phyloP scores from a whole-genome alignment of 2,888 invertebrate species.

The Synanthedon tipuliformis region DNA sequence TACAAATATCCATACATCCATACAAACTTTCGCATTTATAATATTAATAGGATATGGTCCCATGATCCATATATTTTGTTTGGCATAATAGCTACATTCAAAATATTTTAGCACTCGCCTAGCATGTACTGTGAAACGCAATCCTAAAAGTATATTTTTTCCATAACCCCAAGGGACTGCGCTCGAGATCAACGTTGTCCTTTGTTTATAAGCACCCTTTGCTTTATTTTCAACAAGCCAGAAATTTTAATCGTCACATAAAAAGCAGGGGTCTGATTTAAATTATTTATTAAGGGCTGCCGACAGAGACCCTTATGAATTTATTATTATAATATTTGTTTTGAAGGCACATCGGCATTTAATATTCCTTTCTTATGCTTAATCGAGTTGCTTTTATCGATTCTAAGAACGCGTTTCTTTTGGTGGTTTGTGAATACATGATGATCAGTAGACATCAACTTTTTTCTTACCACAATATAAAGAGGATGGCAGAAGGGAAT shows the following conservation, averaged over 20 bases:
- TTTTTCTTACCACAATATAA: too few species aligned
- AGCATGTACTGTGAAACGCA: background rate
- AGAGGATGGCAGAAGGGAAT: too few species aligned
- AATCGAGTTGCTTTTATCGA: background rate
- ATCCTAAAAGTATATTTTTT: too few species aligned
- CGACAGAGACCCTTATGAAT: constrained; percentile 23
- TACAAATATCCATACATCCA: too few species aligned
- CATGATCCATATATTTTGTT: too few species aligned
- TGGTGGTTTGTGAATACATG: background rate
- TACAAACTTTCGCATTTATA: too few species aligned
- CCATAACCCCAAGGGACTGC: too few species aligned
- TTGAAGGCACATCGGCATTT: constrained; percentile 1
- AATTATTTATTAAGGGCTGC: constrained; percentile 27
- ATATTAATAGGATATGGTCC: too few species aligned
- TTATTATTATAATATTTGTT: constrained; percentile 3
- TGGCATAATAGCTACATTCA: too few species aligned
- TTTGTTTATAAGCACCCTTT: constrained; percentile 33
- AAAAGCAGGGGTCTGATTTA: constrained; percentile 23
- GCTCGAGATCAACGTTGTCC: constrained; percentile 18
- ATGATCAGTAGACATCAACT: too few species aligned
- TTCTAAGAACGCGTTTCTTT: background rate
- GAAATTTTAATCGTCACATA: constrained; percentile 30
- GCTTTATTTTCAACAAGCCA: constrained; percentile 34
- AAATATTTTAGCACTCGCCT: background rate
- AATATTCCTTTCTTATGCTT: constrained; percentile 4